phyloP scores from a whole-genome alignment of 2,888 invertebrate species.

The Cotesia congregata region DNA sequence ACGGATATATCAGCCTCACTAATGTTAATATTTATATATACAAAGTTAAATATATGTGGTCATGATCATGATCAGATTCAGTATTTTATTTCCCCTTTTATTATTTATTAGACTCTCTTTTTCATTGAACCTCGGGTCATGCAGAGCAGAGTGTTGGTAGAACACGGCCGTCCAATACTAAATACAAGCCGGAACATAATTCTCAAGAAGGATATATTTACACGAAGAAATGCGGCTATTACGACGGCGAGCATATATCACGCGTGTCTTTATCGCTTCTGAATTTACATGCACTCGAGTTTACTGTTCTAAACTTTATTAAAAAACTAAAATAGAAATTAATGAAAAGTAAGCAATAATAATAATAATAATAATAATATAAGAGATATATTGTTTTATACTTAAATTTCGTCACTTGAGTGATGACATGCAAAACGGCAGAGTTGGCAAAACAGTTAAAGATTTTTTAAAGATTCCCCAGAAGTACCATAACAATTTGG shows the following conservation, averaged over 20 bases:
- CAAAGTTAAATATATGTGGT: neutral
- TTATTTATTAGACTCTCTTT: constrained; percentile 38
- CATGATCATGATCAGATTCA: neutral
- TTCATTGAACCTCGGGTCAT: constrained; percentile 42
- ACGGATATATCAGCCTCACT: constrained; percentile 10
- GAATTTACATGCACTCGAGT: neutral
- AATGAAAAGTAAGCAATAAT: neutral
- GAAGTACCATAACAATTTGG: neutral
- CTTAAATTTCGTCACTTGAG: constrained; percentile 23
- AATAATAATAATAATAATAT: constrained; percentile 1
- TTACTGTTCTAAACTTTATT: neutral
- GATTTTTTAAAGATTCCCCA: neutral
- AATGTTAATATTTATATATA: neutral
- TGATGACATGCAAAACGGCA: constrained; percentile 1
- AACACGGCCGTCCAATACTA: constrained; percentile 2
- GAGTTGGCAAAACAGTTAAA: neutral
- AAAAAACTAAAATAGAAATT: neutral
- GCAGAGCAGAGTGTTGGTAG: constrained; percentile 10
- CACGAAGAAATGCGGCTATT: constrained; percentile 29
- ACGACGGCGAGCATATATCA: constrained; percentile 20
- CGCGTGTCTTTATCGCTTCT: constrained; percentile 23
- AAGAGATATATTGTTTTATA: constrained; percentile 6
- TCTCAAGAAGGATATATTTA: constrained; percentile 35
- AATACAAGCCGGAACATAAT: constrained; percentile 30
- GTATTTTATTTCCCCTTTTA: constrained; percentile 35